Conservation (phyloP, 2,888 invertebrate species). For the Rhorus exstirpatorius region DNA sequence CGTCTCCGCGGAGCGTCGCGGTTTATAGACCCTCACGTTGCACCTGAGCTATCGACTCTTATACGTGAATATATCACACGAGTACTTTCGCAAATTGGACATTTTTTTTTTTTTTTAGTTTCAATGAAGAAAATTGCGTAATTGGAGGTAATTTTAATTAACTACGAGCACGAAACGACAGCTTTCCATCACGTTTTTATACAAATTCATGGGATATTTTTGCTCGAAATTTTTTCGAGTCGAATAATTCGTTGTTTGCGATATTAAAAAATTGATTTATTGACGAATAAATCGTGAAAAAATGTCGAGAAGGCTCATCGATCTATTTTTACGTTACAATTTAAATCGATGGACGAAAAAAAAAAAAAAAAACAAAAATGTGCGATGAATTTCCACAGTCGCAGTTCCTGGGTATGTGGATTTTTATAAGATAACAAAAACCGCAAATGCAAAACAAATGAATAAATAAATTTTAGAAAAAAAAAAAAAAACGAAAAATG, state of each 20-base stretch:
- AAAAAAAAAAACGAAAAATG: neutral
- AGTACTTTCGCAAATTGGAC: conserved; percentile 19
- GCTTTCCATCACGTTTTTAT: conserved; percentile 13
- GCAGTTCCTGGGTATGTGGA: no score
- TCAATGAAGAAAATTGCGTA: conserved; percentile 48
- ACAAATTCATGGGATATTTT: neutral
- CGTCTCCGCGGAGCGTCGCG: conserved; percentile 10
- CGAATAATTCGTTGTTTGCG: neutral
- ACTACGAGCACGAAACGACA: conserved; percentile 19
- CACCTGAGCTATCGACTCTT: conserved; percentile 13
- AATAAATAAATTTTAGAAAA: no score
- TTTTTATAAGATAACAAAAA: no score
- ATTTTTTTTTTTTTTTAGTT: no score
- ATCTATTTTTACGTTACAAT: no score
- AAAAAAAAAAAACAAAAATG: no score
- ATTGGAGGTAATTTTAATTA: conserved; percentile 50
- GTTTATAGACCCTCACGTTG: conserved; percentile 10
- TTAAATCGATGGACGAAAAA: no score
- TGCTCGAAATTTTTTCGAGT: neutral
- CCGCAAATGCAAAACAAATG: neutral
- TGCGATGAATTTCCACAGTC: no score
- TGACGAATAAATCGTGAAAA: no score
- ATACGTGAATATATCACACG: conserved; percentile 12
- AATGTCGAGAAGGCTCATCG: no score
- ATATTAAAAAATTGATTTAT: neutral